phyloP scores from a whole-genome alignment of 2,888 invertebrate species.

The Dorcus parallelipipedus region DNA sequence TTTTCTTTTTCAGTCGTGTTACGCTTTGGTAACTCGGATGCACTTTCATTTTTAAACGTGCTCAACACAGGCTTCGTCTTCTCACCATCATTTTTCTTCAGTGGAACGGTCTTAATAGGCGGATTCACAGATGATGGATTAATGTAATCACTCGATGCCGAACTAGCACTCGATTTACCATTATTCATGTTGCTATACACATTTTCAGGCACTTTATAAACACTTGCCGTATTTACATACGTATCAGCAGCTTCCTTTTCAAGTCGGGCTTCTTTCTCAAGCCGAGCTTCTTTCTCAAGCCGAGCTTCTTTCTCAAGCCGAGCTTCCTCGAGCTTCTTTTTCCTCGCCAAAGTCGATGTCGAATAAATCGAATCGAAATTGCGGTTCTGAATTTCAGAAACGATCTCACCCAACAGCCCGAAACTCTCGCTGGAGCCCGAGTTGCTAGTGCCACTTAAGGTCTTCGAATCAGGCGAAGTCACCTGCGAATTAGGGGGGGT shows the following conservation, averaged over 20 bases:
- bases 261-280: background rate
- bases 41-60: conserved; percentile 13
- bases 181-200: conserved; percentile 62
- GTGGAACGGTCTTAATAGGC: conserved; percentile 49
- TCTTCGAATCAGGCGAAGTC: conserved; percentile 43
- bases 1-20: background rate
- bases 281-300: background rate
- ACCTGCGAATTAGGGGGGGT: conserved; percentile 43
- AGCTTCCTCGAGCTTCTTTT: conserved; percentile 55
- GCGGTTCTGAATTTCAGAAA: conserved; percentile 80
- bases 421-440: conserved; percentile 65
- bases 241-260: conserved; percentile 49
- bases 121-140: conserved; percentile 70
- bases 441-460: conserved; percentile 49
- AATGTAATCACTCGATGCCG: conserved; percentile 71
- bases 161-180: conserved; percentile 57
- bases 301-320: conserved; percentile 15
- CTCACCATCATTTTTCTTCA: conserved; percentile 9
- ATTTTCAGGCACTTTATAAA: conserved; percentile 58
- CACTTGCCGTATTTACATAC: conserved; percentile 60
- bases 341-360: conserved; percentile 65
- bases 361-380: conserved; percentile 87
- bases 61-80: conserved; percentile 11
- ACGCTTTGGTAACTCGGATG: background rate
- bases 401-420: conserved; percentile 81